phyloP scores from a whole-genome alignment of 2,797 vertebrate species.

The Serranus cabrilla region DNA sequence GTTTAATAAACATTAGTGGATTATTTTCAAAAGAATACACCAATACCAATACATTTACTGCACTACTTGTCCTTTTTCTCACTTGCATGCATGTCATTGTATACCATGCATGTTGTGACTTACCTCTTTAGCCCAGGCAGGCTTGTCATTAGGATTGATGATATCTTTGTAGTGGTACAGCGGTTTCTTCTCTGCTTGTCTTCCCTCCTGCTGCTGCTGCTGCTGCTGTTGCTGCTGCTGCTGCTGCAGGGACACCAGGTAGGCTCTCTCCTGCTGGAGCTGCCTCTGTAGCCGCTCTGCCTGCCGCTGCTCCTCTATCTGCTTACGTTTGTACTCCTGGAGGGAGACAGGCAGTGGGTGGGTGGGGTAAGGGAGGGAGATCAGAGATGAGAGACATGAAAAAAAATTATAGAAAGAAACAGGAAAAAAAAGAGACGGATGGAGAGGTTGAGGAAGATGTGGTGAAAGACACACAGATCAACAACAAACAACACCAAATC shows the following conservation, averaged over 20 bases:
- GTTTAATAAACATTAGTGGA: background rate
- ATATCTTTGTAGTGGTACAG: conserved; percentile 97
- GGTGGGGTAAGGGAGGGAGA: too few species aligned
- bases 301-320: conserved; percentile 96
- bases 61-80: background rate
- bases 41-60: background rate
- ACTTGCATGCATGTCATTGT: conserved; percentile 9
- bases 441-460: background rate
- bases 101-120: conserved; percentile 27
- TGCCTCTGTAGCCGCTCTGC: conserved; percentile 96
- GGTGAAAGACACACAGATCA: background rate
- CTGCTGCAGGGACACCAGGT: conserved; percentile 94
- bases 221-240: conserved; percentile 82
- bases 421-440: background rate
- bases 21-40: too few species aligned
- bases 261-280: conserved; percentile 94
- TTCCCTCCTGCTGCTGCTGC: conserved; percentile 90
- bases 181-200: conserved; percentile 91
- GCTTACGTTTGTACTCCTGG: conserved; percentile 98
- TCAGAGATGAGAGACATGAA: conserved; percentile 7
- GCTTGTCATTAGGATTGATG: conserved; percentile 93
- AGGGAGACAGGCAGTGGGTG: background rate
- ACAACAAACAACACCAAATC: background rate
- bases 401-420: background rate
- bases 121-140: conserved; percentile 97